Evolutionary conservation across 2,113 vertebrate species (phyloP).

Genomic region (Macquaria australasica): DNA sequence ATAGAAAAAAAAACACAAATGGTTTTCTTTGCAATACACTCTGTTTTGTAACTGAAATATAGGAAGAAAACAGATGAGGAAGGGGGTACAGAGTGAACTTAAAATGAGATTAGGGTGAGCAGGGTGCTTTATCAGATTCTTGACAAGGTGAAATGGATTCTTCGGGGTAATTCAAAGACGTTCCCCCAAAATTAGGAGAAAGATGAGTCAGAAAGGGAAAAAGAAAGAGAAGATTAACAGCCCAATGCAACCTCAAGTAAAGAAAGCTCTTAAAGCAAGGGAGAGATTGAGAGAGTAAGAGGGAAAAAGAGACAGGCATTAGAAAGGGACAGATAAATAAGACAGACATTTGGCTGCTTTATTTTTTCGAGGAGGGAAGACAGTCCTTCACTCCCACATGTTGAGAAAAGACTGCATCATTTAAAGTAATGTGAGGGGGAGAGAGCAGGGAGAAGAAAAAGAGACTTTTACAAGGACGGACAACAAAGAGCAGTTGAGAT

Average conservation of each 20-base stretch:
- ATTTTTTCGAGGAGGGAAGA: slow-evolving; percentile 60
- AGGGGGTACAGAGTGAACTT: slow-evolving; percentile 29
- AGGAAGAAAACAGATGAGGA: slow-evolving; percentile 53
- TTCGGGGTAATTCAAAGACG: slow-evolving; percentile 55
- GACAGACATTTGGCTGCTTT: slow-evolving; percentile 65
- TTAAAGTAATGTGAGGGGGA: slow-evolving; percentile 57
- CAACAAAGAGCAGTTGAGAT: slow-evolving; percentile 48
- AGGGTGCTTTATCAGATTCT: slow-evolving; percentile 64
- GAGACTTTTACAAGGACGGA: slow-evolving; percentile 62
- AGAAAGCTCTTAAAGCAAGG: slow-evolving; percentile 38
- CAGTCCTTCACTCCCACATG: slow-evolving; percentile 61
- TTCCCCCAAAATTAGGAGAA: slow-evolving; percentile 47
- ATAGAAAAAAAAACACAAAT: slow-evolving; percentile 45
- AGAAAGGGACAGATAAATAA: slow-evolving; percentile 66
- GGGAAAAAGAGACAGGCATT: slow-evolving; percentile 39
- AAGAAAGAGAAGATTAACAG: slow-evolving; percentile 34
- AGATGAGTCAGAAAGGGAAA: slow-evolving; percentile 19
- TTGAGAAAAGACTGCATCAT: slow-evolving; percentile 60
- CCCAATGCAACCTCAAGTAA: slow-evolving; percentile 36
- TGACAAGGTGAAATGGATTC: slow-evolving; percentile 59
- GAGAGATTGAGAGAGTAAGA: slow-evolving; percentile 42
- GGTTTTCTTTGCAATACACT: slow-evolving; percentile 70
- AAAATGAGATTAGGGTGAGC: slow-evolving; percentile 47
- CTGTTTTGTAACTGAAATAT: slow-evolving; percentile 66
- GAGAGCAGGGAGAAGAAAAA: slow-evolving; percentile 18